Conservation (phyloP, 92 coral and sea anemone genomes). For the Montipora capitata region DNA sequence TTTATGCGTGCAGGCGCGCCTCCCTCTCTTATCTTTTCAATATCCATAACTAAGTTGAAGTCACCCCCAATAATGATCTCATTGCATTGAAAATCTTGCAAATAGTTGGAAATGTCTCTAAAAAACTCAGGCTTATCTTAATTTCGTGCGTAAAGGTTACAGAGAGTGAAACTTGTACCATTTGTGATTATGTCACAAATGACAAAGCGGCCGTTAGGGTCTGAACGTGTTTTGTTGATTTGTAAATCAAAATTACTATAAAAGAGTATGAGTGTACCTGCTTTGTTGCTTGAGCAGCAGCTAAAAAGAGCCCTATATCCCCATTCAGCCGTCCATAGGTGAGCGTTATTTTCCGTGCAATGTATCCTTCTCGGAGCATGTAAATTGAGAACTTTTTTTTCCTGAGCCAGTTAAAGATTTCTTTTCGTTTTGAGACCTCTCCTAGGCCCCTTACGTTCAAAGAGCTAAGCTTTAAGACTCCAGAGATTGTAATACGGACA, state of each 20-base stretch:
- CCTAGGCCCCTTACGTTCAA: slow-evolving; percentile 20
- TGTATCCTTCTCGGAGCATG: slow-evolving; percentile 40
- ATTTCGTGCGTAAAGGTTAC: slow-evolving; percentile 38
- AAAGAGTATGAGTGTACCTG: slow-evolving; percentile 32
- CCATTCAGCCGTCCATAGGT: slow-evolving; percentile 46
- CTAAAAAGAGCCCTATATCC: slow-evolving; percentile 46
- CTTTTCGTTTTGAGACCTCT: slow-evolving; percentile 2
- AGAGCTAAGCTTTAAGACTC: neutral
- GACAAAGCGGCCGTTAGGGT: slow-evolving; percentile 37
- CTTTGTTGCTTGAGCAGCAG: slow-evolving; percentile 22
- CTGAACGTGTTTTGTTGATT: slow-evolving; percentile 18
- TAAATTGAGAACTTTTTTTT: neutral
- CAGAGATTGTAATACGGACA: neutral
- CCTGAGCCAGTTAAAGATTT: neutral
- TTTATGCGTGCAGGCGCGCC: slow-evolving; percentile 20
- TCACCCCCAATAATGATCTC: slow-evolving; percentile 19
- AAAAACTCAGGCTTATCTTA: slow-evolving; percentile 35
- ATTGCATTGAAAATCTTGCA: neutral
- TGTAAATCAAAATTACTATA: slow-evolving; percentile 25
- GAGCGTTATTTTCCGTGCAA: slow-evolving; percentile 23
- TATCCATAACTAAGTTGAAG: slow-evolving; percentile 34
- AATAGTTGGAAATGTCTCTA: neutral
- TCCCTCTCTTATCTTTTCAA: slow-evolving; percentile 14
- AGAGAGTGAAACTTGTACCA: slow-evolving; percentile 21
- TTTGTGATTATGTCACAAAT: slow-evolving; percentile 19